A percentile compares a stretch with the other conserved stretches of the same genome.
Conservation (phyloP, 2,888 invertebrate genomes). For the Cataglyphis albicans region DNA sequence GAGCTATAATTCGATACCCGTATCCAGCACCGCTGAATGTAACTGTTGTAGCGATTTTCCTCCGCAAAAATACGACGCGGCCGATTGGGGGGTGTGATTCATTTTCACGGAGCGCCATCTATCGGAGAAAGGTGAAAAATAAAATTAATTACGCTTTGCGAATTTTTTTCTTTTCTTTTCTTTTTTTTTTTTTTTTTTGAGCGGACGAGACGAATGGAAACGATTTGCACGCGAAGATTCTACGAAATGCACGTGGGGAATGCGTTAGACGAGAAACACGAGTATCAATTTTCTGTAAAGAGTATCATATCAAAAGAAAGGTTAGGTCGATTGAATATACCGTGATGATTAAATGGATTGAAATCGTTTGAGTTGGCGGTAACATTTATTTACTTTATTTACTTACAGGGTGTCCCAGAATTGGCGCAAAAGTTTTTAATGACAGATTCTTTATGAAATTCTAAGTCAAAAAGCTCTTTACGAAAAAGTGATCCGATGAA, state of each 20-base stretch:
- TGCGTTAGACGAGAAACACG: neutral
- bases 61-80: slow-evolving; percentile 49
- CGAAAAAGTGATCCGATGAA: too few species aligned
- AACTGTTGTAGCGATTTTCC: slow-evolving; percentile 67
- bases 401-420: too few species aligned
- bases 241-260: neutral
- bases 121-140: slow-evolving; percentile 16
- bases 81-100: slow-evolving; percentile 37
- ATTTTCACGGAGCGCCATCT: slow-evolving; percentile 59
- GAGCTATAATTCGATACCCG: slow-evolving; percentile 67
- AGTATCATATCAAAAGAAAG: neutral
- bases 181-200: slow-evolving; percentile 6
- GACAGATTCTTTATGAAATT: too few species aligned
- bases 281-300: neutral
- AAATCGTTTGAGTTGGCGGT: neutral
- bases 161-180: neutral
- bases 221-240: slow-evolving; percentile 28
- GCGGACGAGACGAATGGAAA: neutral
- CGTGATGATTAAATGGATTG: neutral
- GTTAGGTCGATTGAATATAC: neutral
- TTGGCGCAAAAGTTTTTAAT: too few species aligned
- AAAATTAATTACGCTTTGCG: slow-evolving; percentile 47
- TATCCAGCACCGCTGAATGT: slow-evolving; percentile 35
- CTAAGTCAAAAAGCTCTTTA: too few species aligned
- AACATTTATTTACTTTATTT: neutral